Conservation (phyloP, 92 coral and sea anemone genomes). For the Umimayanthus chanpuru region DNA sequence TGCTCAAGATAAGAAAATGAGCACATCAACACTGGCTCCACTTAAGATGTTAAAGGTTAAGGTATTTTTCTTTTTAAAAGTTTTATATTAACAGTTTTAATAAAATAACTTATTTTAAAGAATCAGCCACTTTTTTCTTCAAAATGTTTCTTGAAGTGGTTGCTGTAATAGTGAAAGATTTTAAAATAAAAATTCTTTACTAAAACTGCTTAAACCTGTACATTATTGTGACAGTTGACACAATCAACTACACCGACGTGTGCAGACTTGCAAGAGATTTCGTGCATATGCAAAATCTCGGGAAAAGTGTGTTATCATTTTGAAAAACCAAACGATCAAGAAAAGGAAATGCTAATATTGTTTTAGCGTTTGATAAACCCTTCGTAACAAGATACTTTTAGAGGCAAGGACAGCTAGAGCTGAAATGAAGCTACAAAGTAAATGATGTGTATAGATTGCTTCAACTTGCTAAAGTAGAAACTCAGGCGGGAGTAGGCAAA, state of each 20-base stretch:
- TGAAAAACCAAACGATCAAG: constrained; percentile 11
- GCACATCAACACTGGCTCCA: constrained; percentile 1
- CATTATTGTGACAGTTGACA: background rate
- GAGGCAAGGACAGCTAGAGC: background rate
- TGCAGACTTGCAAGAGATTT: background rate
- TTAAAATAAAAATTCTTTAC: background rate
- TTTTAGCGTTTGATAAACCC: constrained; percentile 9
- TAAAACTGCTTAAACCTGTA: background rate
- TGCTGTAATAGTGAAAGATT: constrained; percentile 9
- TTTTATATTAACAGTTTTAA: background rate
- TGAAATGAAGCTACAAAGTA: background rate
- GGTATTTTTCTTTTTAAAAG: no score
- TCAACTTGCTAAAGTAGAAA: no score
- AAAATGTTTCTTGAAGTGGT: constrained; percentile 2
- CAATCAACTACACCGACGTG: constrained; percentile 18
- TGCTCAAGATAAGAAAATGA: constrained; percentile 5
- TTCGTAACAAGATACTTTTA: background rate
- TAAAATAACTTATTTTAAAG: no score
- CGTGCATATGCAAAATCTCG: background rate
- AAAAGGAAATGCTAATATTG: constrained; percentile 10
- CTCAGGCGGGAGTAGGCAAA: no score
- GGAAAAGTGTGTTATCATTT: constrained; percentile 10
- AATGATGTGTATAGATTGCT: no score
- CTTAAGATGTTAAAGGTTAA: no score
- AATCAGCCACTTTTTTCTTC: no score